phyloP scores from a whole-genome alignment of 2,888 invertebrate genomes.

The Cryptosula pallasiana region DNA sequence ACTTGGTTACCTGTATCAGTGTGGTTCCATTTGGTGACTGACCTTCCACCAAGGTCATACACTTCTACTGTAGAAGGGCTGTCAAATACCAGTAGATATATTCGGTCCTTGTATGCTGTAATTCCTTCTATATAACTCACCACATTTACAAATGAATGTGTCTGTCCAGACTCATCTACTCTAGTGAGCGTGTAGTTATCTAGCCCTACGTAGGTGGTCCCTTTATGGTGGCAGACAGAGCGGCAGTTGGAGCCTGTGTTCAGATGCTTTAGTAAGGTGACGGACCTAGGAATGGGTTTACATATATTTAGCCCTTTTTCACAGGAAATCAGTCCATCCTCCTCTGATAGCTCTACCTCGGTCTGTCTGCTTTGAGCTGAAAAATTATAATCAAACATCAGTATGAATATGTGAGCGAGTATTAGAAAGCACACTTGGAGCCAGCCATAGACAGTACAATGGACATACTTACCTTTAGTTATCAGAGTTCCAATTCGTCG shows the following conservation, averaged over 20 bases:
- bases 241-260: not conserved
- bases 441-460: too few relatives aligned
- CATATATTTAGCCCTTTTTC: not conserved
- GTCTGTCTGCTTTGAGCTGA: not conserved
- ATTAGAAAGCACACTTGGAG: too few relatives aligned
- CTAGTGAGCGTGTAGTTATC: not conserved
- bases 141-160: not conserved
- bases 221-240: not conserved
- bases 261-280: not conserved
- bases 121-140: not conserved
- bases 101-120: constrained; percentile 10
- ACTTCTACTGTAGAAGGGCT: not conserved
- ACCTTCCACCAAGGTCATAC: not conserved
- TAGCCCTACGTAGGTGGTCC: constrained; percentile 8
- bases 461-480: too few relatives aligned
- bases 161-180: constrained; percentile 2
- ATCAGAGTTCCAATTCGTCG: too few relatives aligned
- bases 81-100: not conserved
- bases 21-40: not conserved
- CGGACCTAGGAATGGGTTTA: not conserved
- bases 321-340: not conserved
- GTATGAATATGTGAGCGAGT: too few relatives aligned
- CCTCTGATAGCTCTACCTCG: not conserved
- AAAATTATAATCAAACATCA: too few relatives aligned
- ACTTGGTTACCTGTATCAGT: not conserved